Percentiles rank a stretch among this genome's conserved stretches.
Evolutionary conservation across 2,888 invertebrate genomes (phyloP).

Genomic region (Caenorhabditis angaria): DNA sequence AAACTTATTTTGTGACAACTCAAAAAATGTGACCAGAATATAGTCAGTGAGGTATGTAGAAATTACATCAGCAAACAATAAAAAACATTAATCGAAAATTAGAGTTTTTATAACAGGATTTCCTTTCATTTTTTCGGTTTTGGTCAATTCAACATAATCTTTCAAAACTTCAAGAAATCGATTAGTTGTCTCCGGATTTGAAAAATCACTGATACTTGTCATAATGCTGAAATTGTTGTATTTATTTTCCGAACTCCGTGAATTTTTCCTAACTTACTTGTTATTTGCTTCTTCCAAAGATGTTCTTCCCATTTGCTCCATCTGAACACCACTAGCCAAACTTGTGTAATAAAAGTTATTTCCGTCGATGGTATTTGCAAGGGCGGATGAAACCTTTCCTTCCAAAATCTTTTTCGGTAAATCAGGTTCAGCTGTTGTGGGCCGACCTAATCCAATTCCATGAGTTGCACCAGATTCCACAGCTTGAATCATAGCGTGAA

Average conservation of each 20-base stretch:
- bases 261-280: background rate
- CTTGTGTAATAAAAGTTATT: slow-evolving; percentile 31
- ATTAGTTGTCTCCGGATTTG: slow-evolving; percentile 9
- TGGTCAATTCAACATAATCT: no score
- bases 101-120: no score
- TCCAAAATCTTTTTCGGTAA: slow-evolving; percentile 52
- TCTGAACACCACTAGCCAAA: slow-evolving; percentile 41
- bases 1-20: no score
- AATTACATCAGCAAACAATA: no score
- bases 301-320: slow-evolving; percentile 46
- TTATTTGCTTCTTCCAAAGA: background rate
- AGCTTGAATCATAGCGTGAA: slow-evolving; percentile 53
- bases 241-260: background rate
- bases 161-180: no score
- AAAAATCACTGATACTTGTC: slow-evolving; percentile 28
- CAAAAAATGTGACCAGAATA: no score
- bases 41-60: no score
- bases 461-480: slow-evolving; percentile 46
- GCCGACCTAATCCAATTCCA: slow-evolving; percentile 56
- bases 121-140: no score
- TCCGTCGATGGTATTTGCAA: slow-evolving; percentile 30
- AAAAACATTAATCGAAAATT: no score
- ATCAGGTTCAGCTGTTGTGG: slow-evolving; percentile 60
- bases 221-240: slow-evolving; percentile 17
- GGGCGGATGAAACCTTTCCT: slow-evolving; percentile 30